Conservation (phyloP, 2,888 invertebrate species). For the Synergus itoensis region DNA sequence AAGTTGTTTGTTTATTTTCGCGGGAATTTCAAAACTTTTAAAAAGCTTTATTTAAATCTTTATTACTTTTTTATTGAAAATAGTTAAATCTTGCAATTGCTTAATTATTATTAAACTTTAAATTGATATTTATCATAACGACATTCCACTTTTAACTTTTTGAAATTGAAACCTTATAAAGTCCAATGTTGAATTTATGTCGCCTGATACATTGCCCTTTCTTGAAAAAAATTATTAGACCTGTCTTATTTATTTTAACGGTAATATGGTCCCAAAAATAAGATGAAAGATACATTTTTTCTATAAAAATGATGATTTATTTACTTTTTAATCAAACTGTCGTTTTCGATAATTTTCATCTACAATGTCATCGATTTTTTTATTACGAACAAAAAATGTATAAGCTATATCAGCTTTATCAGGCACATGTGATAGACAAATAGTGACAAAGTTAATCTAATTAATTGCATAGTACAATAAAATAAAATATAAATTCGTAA, state of each 20-base stretch:
- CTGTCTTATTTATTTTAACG: neutral
- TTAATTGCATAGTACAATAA: neutral
- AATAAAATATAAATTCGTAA: neutral
- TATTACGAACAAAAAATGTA: neutral
- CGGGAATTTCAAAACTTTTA: too few relatives aligned
- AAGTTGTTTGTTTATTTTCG: too few relatives aligned
- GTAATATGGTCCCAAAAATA: neutral
- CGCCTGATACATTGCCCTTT: neutral
- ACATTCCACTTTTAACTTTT: too few relatives aligned
- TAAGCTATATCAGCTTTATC: constrained; percentile 1
- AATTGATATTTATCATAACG: too few relatives aligned
- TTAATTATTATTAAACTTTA: too few relatives aligned
- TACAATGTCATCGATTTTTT: neutral
- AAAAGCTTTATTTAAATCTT: too few relatives aligned
- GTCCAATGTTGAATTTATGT: too few relatives aligned
- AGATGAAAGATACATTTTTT: neutral
- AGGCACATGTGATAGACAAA: neutral
- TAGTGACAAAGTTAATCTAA: neutral
- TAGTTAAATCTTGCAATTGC: too few relatives aligned
- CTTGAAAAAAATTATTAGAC: neutral
- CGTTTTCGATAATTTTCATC: neutral
- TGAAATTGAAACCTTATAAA: too few relatives aligned
- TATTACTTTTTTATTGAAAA: too few relatives aligned
- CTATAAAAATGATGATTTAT: neutral
- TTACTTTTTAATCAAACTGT: neutral